These are phyloP conservation scores for Apamea monoglypha DNA, from an alignment of 2,888 invertebrate species.

Conservation along the genomic window DNA sequence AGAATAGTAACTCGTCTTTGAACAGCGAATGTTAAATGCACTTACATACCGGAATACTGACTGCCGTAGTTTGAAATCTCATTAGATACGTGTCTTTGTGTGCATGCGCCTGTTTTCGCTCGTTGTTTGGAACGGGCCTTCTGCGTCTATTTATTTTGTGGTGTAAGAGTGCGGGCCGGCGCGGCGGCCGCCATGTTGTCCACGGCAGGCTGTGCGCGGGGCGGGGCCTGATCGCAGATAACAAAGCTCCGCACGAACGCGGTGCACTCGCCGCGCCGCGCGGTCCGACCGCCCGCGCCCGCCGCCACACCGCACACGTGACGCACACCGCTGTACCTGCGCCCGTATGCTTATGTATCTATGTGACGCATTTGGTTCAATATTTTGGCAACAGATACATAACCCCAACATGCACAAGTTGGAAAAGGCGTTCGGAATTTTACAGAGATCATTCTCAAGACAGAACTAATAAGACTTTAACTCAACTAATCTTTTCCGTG, in stretches of 20 bases:
- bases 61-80: not conserved
- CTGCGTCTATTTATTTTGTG: not conserved
- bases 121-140: not conserved
- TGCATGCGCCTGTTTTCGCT: not conserved
- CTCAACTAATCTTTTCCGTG: constrained; percentile 45
- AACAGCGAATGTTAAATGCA: too few relatives aligned
- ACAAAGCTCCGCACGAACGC: constrained; percentile 77
- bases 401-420: not conserved
- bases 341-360: constrained; percentile 31
- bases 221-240: constrained; percentile 85
- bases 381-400: constrained; percentile 35
- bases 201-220: constrained; percentile 68
- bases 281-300: constrained; percentile 40
- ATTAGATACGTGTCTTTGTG: not conserved
- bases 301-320: constrained; percentile 21
- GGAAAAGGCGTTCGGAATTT: not conserved
- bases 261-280: constrained; percentile 41
- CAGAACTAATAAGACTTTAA: constrained; percentile 1
- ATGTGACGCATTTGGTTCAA: constrained; percentile 21
- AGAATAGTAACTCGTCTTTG: not conserved
- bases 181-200: constrained; percentile 71
- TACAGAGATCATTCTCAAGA: constrained; percentile 5
- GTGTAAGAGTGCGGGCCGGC: constrained; percentile 61
- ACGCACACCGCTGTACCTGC: constrained; percentile 37
- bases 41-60: not conserved